Evolutionary conservation across 2,797 vertebrate genomes (phyloP).

Genomic region (Labeo calbasu): DNA sequence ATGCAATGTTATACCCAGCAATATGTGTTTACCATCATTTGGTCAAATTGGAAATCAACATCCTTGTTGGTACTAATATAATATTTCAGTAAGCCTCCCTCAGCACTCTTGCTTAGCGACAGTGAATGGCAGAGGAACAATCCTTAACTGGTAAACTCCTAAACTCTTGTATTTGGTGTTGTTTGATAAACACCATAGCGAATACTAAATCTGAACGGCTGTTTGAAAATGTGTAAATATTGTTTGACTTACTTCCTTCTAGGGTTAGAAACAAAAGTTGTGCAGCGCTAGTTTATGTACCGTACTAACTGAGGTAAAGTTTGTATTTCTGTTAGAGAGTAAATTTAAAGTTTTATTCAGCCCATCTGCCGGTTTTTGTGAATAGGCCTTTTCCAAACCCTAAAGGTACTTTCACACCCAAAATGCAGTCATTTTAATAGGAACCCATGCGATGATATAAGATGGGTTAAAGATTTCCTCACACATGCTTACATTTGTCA

Average conservation of each 20-base stretch:
- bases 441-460: neutral
- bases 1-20: neutral
- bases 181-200: neutral
- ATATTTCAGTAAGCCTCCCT: slow-evolving; percentile 9
- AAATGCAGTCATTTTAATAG: neutral
- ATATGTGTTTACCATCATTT: neutral
- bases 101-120: neutral
- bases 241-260: neutral
- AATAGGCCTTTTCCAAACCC: neutral
- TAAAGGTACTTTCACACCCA: neutral
- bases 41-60: neutral
- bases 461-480: neutral
- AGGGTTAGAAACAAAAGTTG: neutral
- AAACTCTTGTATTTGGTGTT: neutral
- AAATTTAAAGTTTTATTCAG: neutral
- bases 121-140: neutral
- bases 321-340: neutral
- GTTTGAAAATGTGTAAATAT: neutral
- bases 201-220: neutral
- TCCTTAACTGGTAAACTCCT: neutral
- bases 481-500: neutral
- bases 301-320: neutral
- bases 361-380: neutral
- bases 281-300: neutral
- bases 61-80: neutral